These are phyloP conservation scores for Acanthis flammea DNA, from an alignment of 2,797 vertebrate genomes.

Conservation along the genomic window DNA sequence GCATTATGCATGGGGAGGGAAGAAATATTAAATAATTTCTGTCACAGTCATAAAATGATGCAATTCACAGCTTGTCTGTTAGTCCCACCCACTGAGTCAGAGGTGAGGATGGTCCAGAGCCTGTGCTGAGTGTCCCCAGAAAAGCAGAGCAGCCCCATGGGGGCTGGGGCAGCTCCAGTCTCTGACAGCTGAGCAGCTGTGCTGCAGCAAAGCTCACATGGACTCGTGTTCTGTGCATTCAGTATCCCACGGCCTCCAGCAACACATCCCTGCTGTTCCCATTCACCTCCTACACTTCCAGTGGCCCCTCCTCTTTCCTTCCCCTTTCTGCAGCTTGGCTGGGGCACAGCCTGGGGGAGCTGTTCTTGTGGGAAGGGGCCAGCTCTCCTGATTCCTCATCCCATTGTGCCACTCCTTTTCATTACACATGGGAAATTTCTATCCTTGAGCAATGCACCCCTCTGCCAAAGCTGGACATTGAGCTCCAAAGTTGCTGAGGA, in stretches of 20 bases:
- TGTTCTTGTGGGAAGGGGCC: background rate
- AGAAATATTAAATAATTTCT: background rate
- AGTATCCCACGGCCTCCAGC: background rate
- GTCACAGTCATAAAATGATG: background rate
- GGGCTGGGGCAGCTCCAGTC: background rate
- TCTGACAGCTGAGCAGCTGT: background rate
- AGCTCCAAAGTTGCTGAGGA: background rate
- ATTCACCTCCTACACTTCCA: background rate
- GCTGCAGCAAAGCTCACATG: background rate
- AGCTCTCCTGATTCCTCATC: background rate
- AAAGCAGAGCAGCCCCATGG: background rate
- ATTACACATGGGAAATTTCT: background rate
- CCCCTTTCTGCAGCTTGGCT: background rate
- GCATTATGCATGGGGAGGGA: background rate
- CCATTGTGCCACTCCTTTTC: background rate
- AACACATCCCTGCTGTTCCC: background rate
- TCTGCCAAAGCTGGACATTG: background rate
- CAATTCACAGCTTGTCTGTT: background rate
- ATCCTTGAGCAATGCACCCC: background rate
- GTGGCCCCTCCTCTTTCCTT: background rate
- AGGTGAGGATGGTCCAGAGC: background rate
- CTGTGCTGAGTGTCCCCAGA: background rate
- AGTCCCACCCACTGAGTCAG: background rate
- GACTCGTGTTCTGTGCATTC: accelerated
- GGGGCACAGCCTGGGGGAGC: background rate